phyloP scores from a whole-genome alignment of 2,797 vertebrate genomes.

The Orientallactaga sibirica region DNA sequence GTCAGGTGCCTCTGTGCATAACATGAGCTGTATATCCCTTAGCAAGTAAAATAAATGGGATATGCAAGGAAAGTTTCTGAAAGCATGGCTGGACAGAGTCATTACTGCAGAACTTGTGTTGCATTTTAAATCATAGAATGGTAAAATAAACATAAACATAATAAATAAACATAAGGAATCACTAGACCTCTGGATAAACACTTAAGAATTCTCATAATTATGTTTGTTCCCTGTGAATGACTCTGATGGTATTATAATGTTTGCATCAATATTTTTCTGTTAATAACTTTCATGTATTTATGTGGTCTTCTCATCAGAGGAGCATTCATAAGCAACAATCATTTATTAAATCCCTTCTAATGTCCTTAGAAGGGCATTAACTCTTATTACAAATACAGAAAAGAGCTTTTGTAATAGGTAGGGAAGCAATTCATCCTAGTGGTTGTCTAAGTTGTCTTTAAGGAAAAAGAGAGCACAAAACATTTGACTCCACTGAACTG shows the following conservation, averaged over 20 bases:
- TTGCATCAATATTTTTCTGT: conserved; percentile 73
- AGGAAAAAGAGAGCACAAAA: background rate
- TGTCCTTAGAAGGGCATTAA: conserved; percentile 36
- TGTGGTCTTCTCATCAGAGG: conserved; percentile 42
- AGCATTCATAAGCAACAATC: conserved; percentile 48
- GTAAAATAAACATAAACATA: conserved; percentile 73
- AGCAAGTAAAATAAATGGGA: conserved; percentile 51
- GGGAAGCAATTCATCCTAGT: background rate
- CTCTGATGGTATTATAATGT: conserved; percentile 68
- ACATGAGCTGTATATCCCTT: conserved; percentile 40
- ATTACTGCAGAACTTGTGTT: conserved; percentile 42
- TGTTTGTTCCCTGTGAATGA: conserved; percentile 65
- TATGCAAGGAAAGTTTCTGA: conserved; percentile 13
- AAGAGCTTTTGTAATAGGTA: background rate
- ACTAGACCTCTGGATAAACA: conserved; percentile 57
- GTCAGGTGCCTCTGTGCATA: conserved; percentile 32
- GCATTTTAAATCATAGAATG: conserved; percentile 63
- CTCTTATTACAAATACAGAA: background rate
- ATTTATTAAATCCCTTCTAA: conserved; percentile 55
- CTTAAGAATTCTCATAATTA: conserved; percentile 67
- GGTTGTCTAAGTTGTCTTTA: background rate
- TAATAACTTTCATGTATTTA: conserved; percentile 72
- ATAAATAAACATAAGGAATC: conserved; percentile 73
- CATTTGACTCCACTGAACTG: background rate
- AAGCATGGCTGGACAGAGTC: conserved; percentile 27